Evolutionary conservation across 2,888 invertebrate genomes (phyloP), one percentile per base, ranked within the genome.

Genomic region (Tridacna crocea): DNA sequence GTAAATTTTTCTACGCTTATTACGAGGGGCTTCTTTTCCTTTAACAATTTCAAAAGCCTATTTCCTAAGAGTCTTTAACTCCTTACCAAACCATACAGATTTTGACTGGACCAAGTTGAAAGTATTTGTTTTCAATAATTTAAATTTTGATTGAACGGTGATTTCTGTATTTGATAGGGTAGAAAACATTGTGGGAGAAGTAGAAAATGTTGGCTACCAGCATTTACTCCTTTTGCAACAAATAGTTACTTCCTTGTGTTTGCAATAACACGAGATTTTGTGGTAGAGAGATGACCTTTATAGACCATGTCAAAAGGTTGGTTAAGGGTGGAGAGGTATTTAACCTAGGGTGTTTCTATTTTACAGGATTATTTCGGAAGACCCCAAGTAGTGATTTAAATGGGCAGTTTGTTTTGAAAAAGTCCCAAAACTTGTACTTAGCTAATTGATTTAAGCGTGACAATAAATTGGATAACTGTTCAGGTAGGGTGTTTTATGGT

Each of bases 281-380:
- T 36, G 36, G 36, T 36, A 36, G 8, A 36, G 36, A 36, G 36
- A 4, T 36, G 36, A 36, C 36, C 36, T 36, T 36, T 36, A 36
- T 36, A 36, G 8, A 36, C 2, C 8, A 36, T 36, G 36, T 36
- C 36, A 36, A 36, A 36, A 36, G 36, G 3, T 12, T 19, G 22
- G 47, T 24, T 46, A 66, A 66, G 66, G 66, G 46, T 66, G n/a
- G 66, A 36, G 17, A n/a, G 66, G 51, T 70, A 70, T 70, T 70
- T 70, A 70, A 70, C 70, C 70, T 36, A 36, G 26, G 70, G 70
- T 70, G 70, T 70, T 70, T 51, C 51, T 70, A 70, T 51, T 70
- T 22, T 51, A 70, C 70, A 47, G 51, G 70, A 70, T 70, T 70
- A 70, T 47, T 70, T 22, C 10, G 19, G 51, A 24, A 51, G 15